Conservation (phyloP, 2,797 vertebrate species). For the Mareca penelope region DNA sequence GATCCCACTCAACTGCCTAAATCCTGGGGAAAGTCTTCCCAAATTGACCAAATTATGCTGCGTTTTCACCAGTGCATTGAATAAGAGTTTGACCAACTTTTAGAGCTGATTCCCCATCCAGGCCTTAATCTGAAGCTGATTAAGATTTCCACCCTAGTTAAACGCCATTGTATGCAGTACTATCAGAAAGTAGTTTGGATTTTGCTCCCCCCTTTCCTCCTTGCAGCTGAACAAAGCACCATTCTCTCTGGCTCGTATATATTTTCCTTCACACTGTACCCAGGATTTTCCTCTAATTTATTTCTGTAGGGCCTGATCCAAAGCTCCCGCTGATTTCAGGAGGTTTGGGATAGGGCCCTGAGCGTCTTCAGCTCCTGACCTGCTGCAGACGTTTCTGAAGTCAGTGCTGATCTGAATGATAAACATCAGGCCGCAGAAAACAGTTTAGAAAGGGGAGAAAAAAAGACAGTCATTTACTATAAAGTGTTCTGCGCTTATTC, state of each 20-base stretch:
- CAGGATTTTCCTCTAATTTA: not conserved
- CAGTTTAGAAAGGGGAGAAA: accelerated
- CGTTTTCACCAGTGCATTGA: not conserved
- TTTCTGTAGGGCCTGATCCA: constrained; percentile 34
- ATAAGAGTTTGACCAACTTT: not conserved
- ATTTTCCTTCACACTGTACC: not conserved
- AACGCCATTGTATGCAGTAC: not conserved
- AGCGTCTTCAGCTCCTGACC: not conserved
- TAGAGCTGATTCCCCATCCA: not conserved
- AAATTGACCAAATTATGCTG: accelerated
- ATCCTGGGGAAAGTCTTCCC: not conserved
- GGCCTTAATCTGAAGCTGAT: not conserved
- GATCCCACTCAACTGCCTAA: not conserved
- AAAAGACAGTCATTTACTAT: accelerated
- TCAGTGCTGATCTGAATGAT: not conserved
- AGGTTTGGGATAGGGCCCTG: not conserved
- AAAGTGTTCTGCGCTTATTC: accelerated
- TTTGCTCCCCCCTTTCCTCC: not conserved
- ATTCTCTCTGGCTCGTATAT: not conserved
- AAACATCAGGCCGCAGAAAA: not conserved
- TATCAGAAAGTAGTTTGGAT: not conserved
- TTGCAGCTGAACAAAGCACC: constrained; percentile 47
- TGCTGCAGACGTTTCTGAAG: not conserved
- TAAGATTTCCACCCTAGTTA: not conserved
- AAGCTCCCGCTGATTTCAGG: not conserved